Evolutionary conservation across 2,113 vertebrate genomes (phyloP).

Genomic region (Isichthys henryi): DNA sequence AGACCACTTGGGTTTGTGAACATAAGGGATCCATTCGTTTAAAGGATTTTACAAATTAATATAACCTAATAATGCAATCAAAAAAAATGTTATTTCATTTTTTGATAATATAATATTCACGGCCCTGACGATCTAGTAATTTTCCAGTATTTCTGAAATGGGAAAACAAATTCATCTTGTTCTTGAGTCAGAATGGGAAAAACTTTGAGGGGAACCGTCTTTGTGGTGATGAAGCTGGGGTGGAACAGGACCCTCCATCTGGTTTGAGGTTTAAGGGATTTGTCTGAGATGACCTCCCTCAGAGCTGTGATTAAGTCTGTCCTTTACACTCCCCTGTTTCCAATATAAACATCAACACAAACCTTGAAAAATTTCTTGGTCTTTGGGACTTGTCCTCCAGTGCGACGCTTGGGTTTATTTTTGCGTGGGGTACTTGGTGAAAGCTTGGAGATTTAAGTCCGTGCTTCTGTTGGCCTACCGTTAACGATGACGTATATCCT

Average conservation of each 20-base stretch:
- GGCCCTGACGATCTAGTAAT: background rate
- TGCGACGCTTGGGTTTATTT: background rate
- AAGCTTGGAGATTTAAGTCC: background rate
- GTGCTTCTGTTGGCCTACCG: background rate
- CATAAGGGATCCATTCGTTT: background rate
- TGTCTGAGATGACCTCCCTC: background rate
- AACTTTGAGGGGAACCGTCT: background rate
- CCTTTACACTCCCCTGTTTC: background rate
- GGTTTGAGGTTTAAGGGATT: background rate
- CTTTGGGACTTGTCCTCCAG: background rate
- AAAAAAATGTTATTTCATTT: background rate
- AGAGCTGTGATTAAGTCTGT: background rate
- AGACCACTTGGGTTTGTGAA: background rate
- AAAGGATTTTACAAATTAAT: background rate
- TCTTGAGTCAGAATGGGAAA: background rate
- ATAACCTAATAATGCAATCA: background rate
- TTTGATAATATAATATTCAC: background rate
- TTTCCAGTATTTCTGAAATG: background rate
- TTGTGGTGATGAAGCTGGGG: background rate
- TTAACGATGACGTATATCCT: background rate
- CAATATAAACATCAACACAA: background rate
- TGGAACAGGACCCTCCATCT: background rate
- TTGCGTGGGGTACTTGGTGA: background rate
- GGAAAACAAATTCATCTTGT: background rate
- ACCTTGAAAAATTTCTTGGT: background rate